Evolutionary conservation across 2,113 vertebrate genomes (phyloP), one percentile per base, ranked within the genome.

Genomic region (Azemiops feae): DNA sequence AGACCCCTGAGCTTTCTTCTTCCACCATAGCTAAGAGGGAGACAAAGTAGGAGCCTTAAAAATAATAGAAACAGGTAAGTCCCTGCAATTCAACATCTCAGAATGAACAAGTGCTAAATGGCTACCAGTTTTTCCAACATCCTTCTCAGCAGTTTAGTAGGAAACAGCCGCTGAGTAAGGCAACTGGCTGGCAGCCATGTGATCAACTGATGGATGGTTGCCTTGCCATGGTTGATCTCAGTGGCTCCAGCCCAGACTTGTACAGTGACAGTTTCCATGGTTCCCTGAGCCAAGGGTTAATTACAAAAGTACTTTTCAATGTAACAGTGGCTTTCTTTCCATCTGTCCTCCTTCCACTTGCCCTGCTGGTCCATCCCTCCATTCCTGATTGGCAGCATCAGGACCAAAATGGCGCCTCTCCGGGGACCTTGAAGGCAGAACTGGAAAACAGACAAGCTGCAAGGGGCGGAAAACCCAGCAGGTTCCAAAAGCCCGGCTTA

Each of bases 161-260:
- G 85, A 88, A 81, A 45, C 27, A 47, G 43, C 2, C 11, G 4
- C 54, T 53, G 10, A 52, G 53, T 23, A 45, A 54, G 60, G n/a
- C 30, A 92, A 22, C n/a, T 88, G n/a, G 5, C n/a, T 43, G 22
- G 22, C 23, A 43, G 23, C 43, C 22, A 69, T 47, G 47, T 10
- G 85, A 43, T n/a, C 18, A 8, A 43, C 25, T n/a, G 54, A 3
- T 20, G 6, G 18, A 57, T 1, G 5, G 54, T 6, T 22, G 54
- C 89, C 86, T 91, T 89, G 57, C 50, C 0, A 0, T 55, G 86
- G 57, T 88, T 0, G 0, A 34, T 0, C 1, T 39, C 92, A 0
- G 0, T 1, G 64, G 30, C 5, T 95, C 86, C 85, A 74, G 5
- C 0, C 0, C 60, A 69, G 94, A 55, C 0, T 0, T 16, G 52